These are phyloP conservation scores for Festucalex cinctus DNA, from an alignment of 2,113 vertebrate species.

Conservation along the genomic window DNA sequence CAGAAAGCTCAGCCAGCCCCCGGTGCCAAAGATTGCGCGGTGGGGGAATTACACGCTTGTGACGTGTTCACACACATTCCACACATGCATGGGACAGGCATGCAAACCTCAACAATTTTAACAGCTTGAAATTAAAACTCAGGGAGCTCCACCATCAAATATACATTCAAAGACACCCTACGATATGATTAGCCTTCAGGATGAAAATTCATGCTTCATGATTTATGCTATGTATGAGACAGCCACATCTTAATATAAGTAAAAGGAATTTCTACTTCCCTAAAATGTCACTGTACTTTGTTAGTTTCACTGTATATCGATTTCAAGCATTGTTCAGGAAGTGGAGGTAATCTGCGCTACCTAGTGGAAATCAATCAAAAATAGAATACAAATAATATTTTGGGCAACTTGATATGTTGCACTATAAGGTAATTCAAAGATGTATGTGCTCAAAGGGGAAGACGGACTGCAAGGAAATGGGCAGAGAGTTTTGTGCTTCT, in stretches of 20 bases:
- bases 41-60: slow-evolving; percentile 4
- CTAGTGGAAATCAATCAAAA: no score
- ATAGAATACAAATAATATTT: no score
- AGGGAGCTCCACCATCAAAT: neutral
- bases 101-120: slow-evolving; percentile 1
- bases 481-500: slow-evolving; percentile 29
- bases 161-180: neutral
- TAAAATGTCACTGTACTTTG: slow-evolving; percentile 21
- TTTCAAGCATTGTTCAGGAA: neutral
- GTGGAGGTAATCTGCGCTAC: no score
- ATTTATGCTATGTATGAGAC: neutral
- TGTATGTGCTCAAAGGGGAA: no score
- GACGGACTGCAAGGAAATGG: no score
- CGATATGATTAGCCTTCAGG: neutral
- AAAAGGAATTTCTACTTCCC: neutral
- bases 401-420: no score
- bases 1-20: slow-evolving; percentile 15
- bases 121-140: neutral
- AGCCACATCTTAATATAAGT: slow-evolving; percentile 1
- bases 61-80: slow-evolving; percentile 8
- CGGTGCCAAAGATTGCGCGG: slow-evolving; percentile 9
- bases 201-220: neutral
- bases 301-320: slow-evolving; percentile 10
- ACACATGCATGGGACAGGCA: slow-evolving; percentile 9
- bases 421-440: no score